Base-by-base conservation (phyloP, 2,888 invertebrate species). In the Nemurella pictetii region DNA sequence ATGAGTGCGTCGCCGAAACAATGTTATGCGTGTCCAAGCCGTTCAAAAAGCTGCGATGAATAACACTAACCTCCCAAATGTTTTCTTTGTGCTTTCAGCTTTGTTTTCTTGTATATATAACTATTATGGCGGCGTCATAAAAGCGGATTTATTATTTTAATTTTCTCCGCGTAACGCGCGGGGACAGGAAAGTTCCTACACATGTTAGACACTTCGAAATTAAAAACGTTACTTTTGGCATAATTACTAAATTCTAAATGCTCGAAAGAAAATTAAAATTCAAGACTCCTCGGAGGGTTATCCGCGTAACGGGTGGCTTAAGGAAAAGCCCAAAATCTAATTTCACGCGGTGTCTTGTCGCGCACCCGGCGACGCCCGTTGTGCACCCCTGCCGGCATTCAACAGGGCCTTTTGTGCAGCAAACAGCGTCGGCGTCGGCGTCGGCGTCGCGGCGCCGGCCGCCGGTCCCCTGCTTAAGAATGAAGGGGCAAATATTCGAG, bases 401-500 rank as follows among this genome's bases (percentile, higher is more conserved):
- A 78, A 78, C 78, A 78, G 78, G 78, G 29, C 30, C 78, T 29
- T 78, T 78, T 78, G 78, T 78, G 55, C 55, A 4, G 35, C 35
- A 12, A 35, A 12, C 5, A n/a, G 12, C 35, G 35, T 7, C 35
- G 35, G 12, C 35, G 35, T n/a, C n/a, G n/a, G 35, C 12, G 20
- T 2, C 9, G 55, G 55, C 55, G 20, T 55, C 20, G 20, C 20
- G 55, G 55, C 20, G 55, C 15, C 55, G 5, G 5, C 5, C 55
- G 20, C n/a, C 55, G 55, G 9, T 9, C 5, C 20, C 55, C 20
- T 55, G 55, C 55, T 55, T 12, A 12, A 81, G 35, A 35, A 81
- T 81, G 35, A 35, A 35, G 80, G 80, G 80, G 30, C 30, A 81
- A 81, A 81, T 81, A 81, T 81, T 81, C 80, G 35, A 81, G 35